Evolutionary conservation across 2,113 vertebrate genomes (phyloP), one percentile per base, ranked within the genome.

Genomic region (Colaptes auratus): DNA sequence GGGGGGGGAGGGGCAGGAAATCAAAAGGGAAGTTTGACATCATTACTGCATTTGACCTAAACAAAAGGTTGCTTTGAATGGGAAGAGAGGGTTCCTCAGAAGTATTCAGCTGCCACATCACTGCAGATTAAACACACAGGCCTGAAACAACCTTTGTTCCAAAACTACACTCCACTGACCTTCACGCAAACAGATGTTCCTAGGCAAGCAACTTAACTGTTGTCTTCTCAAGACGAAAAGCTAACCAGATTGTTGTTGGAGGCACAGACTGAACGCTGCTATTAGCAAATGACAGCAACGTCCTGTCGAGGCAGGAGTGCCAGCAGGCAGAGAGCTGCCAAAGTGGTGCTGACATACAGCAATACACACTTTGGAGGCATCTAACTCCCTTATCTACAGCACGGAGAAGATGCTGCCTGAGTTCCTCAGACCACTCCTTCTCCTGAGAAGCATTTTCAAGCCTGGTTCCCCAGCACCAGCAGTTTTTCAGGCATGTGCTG

Each of bases 261-360:
- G 59, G 82, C 50, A 33, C 36, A 35, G 60, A 6, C 56, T 50
- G 75, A 72, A 44, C 64, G 36, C n/a, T 92, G 79, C 64, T 69
- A 1, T 30, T 19, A 42, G 48, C 42, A 46, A 52, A 30, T 3
- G 55, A 16, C 17, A 55, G 53, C 60, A 36, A 39, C 53, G 3
- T 33, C 61, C 56, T 52, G 36, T 9, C 72, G 3, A 56, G 50
- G 65, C 50, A 59, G 66, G 71, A 73, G 61, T 4, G 2, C 20
- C 36, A 25, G 36, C 46, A 23, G 1, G 14, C 39, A 11, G 79
- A 15, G 72, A 61, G 7, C 46, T 64, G 65, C 69, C 86, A 39
- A 18, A 36, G 31, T 3, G 0, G 9, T 15, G 64, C 63, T 56
- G 27, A 2, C 8, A 2, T 6, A 13, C 14, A 28, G 56, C 52